A percentile compares a stretch with the other conserved stretches of the same genome.
phyloP scores from a whole-genome alignment of 1,140 invertebrate species.

The Lepidurus arcticus region DNA sequence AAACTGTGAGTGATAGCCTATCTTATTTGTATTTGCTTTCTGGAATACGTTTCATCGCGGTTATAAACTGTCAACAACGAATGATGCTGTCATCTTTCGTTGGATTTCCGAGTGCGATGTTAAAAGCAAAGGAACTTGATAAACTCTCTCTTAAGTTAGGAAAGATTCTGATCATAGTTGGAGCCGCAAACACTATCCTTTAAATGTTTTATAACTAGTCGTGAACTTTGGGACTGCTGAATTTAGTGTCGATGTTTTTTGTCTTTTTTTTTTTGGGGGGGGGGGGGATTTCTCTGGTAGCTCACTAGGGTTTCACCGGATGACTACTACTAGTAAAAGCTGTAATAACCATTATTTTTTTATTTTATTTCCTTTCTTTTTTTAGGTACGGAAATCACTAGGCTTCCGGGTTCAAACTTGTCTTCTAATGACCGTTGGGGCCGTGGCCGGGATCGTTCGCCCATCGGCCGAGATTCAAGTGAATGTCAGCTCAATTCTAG shows the following conservation, averaged over 20 bases:
- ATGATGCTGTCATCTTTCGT: background rate
- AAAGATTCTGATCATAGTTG: no score
- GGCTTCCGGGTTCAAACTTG: background rate
- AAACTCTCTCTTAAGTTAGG: no score
- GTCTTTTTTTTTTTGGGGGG: no score
- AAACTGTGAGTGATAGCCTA: no score
- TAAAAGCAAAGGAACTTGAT: background rate
- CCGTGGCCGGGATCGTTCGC: constrained; percentile 7
- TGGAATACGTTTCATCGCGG: no score
- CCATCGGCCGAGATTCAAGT: background rate
- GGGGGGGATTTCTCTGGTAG: no score
- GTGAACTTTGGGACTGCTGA: no score
- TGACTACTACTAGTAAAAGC: background rate
- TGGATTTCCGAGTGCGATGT: background rate
- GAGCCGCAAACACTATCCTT: no score
- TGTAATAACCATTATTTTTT: background rate
- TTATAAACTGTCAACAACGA: background rate
- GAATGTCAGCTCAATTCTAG: background rate
- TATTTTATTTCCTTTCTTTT: background rate
- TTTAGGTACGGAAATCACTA: constrained; percentile 1
- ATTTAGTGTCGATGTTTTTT: no score
- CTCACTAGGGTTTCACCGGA: no score
- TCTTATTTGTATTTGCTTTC: no score
- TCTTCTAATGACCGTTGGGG: constrained; percentile 17
- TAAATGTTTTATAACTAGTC: no score